Base-by-base conservation (phyloP, 2,888 invertebrate species). In the Alcis repandata region DNA sequence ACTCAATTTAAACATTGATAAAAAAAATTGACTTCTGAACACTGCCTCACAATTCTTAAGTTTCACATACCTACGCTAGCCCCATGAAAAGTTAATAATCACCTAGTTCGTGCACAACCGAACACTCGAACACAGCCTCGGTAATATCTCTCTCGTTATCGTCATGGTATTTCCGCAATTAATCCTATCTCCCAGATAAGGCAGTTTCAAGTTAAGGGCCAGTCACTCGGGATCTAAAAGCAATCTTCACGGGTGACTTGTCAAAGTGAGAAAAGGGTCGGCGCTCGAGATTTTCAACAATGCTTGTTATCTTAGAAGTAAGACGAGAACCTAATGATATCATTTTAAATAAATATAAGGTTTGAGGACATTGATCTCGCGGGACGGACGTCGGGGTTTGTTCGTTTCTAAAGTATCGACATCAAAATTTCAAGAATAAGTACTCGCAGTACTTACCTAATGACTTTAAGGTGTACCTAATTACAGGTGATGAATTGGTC, bases 211-310 rank as follows among this genome's bases (percentile, higher is more conserved):
- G 87, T 90, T 89, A 88, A 91, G 91, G 90, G 87, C 89, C 88
- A 88, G 89, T 86, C 87, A 79, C 87, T 84, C 75, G 90, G 91
- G 92, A 92, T 92, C 92, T 91, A 91, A n/a, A n/a, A 91, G 92
- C 92, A 92, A 93, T 92, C 92, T 92, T 92, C 88, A 92, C 92
- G 92, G 90, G 86, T 91, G 91, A 92, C 90, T 92, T 90, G 91
- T 92, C 92, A 93, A 93, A 93, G 92, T 84, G 86, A 87, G 89
- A 88, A 91, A 86, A 92, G 91, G 92, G 92, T 91, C 91, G 88
- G 87, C 86, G 82, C 91, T 90, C 87, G 85, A 90, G 91, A 91
- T 88, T 91, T 90, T 92, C 92, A 92, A 93, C 92, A 93, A 92
- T 92, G 91, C 92, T 91, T 91, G 92, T 92, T 93, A 92, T 91